These are phyloP conservation scores for Oreochromis grahami DNA, from an alignment of 2,797 vertebrate genomes.

Conservation along the genomic window DNA sequence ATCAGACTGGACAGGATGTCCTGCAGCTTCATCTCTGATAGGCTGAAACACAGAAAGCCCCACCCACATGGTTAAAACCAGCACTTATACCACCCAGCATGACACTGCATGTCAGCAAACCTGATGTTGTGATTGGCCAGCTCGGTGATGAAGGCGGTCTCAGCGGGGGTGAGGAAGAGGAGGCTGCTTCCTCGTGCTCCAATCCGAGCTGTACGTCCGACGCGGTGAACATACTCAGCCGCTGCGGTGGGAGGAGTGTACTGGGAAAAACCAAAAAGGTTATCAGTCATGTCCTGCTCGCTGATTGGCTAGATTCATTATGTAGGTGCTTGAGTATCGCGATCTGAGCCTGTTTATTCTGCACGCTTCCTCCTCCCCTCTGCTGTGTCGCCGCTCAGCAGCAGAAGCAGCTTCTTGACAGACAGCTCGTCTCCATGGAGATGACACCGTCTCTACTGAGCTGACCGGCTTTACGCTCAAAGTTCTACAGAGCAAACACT, in stretches of 20 bases:
- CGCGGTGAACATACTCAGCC: conserved; percentile 90
- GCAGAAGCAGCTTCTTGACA: not conserved
- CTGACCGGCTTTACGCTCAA: not conserved
- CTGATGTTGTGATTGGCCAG: conserved; percentile 94
- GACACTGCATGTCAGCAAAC: conserved; percentile 68
- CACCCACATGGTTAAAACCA: not conserved
- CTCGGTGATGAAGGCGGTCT: conserved; percentile 84
- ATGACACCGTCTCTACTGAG: not conserved
- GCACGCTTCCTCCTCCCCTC: not conserved
- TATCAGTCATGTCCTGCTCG: not conserved
- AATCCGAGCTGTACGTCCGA: conserved; percentile 91
- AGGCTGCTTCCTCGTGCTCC: conserved; percentile 87
- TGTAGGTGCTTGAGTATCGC: not conserved
- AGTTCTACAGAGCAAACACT: not conserved
- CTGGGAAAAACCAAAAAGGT: conserved; percentile 54
- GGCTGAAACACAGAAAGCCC: conserved; percentile 61
- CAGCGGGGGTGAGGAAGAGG: conserved; percentile 90
- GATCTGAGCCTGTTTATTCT: not conserved
- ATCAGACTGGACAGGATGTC: conserved; percentile 81
- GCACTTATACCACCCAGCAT: not conserved
- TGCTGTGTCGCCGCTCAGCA: not conserved
- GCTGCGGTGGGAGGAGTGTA: conserved; percentile 84
- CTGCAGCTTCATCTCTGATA: conserved; percentile 87
- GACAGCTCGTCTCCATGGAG: not conserved
- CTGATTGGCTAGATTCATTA: not conserved